These are phyloP conservation scores for Dendropsophus ebraccatus DNA, from an alignment of 2,113 vertebrate species.

Conservation along the genomic window DNA sequence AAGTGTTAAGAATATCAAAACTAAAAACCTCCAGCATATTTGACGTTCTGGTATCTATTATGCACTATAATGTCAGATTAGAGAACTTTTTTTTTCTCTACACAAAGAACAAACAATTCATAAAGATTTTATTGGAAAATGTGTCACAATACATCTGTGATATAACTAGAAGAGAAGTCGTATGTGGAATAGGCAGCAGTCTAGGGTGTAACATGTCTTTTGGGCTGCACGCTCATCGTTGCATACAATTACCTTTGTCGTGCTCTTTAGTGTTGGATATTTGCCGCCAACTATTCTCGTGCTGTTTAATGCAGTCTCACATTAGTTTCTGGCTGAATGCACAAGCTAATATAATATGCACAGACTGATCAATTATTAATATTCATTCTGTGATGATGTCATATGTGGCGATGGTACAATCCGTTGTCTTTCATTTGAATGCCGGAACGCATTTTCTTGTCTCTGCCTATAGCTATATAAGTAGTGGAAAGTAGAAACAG, in stretches of 20 bases:
- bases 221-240: not conserved
- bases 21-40: not conserved
- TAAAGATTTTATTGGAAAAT: not conserved
- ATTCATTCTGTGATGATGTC: constrained; percentile 10
- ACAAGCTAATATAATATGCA: constrained; percentile 13
- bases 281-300: not conserved
- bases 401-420: not conserved
- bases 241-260: not conserved
- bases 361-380: not conserved
- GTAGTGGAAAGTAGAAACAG: not conserved
- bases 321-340: not conserved
- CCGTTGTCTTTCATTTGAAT: not conserved
- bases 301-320: constrained; percentile 6
- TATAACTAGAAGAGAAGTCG: not conserved
- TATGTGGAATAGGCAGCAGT: not conserved
- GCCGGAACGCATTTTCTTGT: not conserved
- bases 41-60: not conserved
- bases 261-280: not conserved
- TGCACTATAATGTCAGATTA: not conserved
- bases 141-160: not conserved
- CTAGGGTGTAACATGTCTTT: not conserved
- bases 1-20: not conserved
- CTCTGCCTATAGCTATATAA: constrained; percentile 2
- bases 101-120: not conserved
- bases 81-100: not conserved